Conservation (phyloP, 2,797 vertebrate species). For the Enteromius fasciolatus region DNA sequence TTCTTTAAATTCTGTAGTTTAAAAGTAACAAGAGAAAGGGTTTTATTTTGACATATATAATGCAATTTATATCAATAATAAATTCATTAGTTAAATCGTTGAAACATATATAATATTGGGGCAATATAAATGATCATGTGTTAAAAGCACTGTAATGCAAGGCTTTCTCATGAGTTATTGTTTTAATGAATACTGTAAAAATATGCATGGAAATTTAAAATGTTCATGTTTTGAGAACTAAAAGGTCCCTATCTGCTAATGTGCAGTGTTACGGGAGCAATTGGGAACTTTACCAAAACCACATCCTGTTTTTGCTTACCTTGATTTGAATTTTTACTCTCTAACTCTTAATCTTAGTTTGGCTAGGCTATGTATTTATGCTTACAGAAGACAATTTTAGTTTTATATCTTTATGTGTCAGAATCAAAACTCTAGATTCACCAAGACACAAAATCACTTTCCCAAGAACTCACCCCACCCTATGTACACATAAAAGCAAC, state of each 20-base stretch:
- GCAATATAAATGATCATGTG: neutral
- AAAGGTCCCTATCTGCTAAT: conserved; percentile 6
- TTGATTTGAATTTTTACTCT: conserved; percentile 36
- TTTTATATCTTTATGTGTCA: neutral
- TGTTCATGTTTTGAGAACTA: conserved; percentile 51
- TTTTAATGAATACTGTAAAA: conserved; percentile 14
- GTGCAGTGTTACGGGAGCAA: conserved; percentile 48
- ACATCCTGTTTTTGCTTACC: conserved; percentile 60
- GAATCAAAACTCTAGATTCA: neutral
- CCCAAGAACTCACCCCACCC: neutral
- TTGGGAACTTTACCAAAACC: conserved; percentile 56
- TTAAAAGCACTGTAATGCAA: neutral
- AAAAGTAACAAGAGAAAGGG: neutral
- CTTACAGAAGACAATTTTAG: neutral
- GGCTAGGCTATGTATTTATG: neutral
- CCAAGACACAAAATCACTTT: neutral
- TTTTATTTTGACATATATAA: neutral
- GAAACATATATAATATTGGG: neutral
- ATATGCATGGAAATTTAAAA: conserved; percentile 2
- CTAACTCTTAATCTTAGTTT: neutral
- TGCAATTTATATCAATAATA: neutral
- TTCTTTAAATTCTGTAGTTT: too few relatives aligned
- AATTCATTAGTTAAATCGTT: neutral
- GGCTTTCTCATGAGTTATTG: neutral
- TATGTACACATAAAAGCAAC: neutral